Evolutionary conservation across 2,888 invertebrate genomes (phyloP).

Genomic region (Lasioglossum figueresi): DNA sequence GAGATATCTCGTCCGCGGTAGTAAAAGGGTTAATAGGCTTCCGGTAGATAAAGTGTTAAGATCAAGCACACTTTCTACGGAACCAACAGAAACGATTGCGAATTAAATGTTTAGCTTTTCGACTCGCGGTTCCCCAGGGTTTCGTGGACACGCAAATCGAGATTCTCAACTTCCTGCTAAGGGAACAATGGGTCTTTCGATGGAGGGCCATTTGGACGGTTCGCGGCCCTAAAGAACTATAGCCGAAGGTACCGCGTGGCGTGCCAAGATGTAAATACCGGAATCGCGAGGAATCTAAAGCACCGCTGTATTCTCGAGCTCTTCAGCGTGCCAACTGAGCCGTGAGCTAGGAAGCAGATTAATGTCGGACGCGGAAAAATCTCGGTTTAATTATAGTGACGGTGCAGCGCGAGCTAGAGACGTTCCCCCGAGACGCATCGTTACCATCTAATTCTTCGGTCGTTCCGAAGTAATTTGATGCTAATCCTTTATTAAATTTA

Average conservation of each 20-base stretch:
- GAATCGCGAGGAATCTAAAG: conserved; percentile 33
- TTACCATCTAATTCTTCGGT: conserved; percentile 18
- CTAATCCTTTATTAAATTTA: not conserved
- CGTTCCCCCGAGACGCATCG: conserved; percentile 11
- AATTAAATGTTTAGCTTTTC: too few species aligned
- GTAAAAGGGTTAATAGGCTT: too few species aligned
- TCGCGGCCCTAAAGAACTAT: conserved; percentile 1
- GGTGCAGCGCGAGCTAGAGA: not conserved
- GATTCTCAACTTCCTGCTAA: not conserved
- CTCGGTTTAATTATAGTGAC: conserved; percentile 51
- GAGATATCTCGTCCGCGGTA: too few species aligned
- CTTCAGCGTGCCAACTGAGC: conserved; percentile 55
- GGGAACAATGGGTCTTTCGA: not conserved
- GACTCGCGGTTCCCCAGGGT: not conserved
- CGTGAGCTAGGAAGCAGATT: conserved; percentile 52
- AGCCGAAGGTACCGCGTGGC: not conserved
- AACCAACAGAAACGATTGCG: too few species aligned
- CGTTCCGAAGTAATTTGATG: not conserved
- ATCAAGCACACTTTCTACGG: too few species aligned
- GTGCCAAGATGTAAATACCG: conserved; percentile 49
- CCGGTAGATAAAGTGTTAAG: too few species aligned
- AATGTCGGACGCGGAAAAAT: conserved; percentile 45
- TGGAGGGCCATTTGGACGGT: not conserved
- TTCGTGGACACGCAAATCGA: too few species aligned
- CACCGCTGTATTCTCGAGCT: conserved; percentile 55